Evolutionary conservation across 2,888 invertebrate genomes (phyloP).

Genomic region (Smittia sp.): DNA sequence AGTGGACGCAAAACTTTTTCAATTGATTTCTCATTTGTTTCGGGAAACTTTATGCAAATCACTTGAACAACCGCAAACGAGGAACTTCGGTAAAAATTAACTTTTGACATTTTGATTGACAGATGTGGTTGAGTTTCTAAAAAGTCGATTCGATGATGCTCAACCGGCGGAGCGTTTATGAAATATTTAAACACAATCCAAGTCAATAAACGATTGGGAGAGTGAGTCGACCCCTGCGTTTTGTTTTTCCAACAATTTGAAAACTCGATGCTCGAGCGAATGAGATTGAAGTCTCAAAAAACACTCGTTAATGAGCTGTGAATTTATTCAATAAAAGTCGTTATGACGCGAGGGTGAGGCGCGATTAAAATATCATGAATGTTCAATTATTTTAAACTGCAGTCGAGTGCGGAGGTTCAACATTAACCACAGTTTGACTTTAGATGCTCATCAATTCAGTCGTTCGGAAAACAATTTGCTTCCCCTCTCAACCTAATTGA

Average conservation of each 20-base stretch:
- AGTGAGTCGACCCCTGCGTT: not conserved
- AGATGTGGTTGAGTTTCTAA: conserved; percentile 32
- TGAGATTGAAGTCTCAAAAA: conserved; percentile 7
- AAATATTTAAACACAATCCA: conserved; percentile 33
- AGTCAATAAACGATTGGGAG: conserved; percentile 2
- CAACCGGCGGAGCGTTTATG: not conserved
- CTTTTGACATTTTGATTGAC: conserved; percentile 41
- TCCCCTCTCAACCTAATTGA: conserved; percentile 2
- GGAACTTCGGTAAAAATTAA: conserved; percentile 2
- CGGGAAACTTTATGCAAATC: conserved; percentile 34
- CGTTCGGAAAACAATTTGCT: not conserved
- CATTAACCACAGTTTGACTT: conserved; percentile 8
- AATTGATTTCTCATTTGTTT: conserved; percentile 30
- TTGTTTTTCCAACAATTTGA: conserved; percentile 19
- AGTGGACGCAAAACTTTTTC: conserved; percentile 14
- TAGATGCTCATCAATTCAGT: conserved; percentile 20
- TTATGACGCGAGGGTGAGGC: conserved; percentile 6
- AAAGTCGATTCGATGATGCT: conserved; percentile 32
- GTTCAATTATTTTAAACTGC: conserved; percentile 7
- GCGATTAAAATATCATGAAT: not conserved
- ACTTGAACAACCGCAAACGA: conserved; percentile 7
- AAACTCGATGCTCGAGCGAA: not conserved
- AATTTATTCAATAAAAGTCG: conserved; percentile 24
- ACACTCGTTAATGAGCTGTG: conserved; percentile 33
- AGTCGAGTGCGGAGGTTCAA: not conserved